Evolutionary conservation across 1,140 invertebrate genomes (phyloP).

Genomic region (Muscidifurax raptorellus): DNA sequence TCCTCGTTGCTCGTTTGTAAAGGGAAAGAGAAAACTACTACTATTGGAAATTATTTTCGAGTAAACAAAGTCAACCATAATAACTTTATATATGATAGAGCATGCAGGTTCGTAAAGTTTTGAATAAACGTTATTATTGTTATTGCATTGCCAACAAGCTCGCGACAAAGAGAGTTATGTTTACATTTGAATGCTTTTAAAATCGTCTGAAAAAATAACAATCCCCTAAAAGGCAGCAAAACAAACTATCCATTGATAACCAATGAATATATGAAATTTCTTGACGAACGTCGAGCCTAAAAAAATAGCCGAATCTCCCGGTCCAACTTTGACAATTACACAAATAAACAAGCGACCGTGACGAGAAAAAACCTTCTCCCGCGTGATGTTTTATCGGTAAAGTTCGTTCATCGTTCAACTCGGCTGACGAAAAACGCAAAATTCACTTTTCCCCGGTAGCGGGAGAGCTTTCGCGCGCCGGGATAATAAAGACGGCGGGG

Average conservation of each 20-base stretch:
- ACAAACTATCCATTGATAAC: background rate
- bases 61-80: background rate
- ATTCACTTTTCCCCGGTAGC: constrained; percentile 17
- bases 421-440: constrained; percentile 1
- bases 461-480: background rate
- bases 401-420: constrained; percentile 25
- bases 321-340: background rate
- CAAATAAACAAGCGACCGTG: background rate
- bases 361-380: background rate
- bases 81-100: background rate
- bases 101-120: background rate
- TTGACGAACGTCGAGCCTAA: background rate
- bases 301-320: too few relatives aligned
- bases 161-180: too few relatives aligned
- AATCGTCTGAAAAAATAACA: background rate
- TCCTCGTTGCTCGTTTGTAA: background rate
- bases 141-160: background rate
- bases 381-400: constrained; percentile 6
- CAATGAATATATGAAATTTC: background rate
- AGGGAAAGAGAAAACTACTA: background rate
- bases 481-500: constrained; percentile 32
- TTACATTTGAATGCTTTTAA: background rate
- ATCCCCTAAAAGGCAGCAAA: too few relatives aligned
- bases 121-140: background rate
- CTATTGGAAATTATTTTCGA: background rate